Conservation (phyloP, 1,140 invertebrate genomes). For the Drosophila funebris region DNA sequence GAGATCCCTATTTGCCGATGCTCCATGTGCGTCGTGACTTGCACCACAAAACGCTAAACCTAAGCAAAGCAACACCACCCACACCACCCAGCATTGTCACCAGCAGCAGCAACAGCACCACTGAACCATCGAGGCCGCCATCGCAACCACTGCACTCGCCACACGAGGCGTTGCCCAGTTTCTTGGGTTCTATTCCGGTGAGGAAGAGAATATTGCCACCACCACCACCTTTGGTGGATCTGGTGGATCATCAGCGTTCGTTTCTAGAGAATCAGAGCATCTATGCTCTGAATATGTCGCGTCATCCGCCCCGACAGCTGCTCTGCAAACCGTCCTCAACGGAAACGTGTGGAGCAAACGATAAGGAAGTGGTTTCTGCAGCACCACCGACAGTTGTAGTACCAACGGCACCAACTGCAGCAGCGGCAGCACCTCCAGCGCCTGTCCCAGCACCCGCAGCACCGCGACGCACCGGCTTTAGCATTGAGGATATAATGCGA, state of each 20-base stretch:
- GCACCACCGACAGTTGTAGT: constrained; percentile 5
- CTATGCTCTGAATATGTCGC: constrained; percentile 69
- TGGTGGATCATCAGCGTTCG: constrained; percentile 52
- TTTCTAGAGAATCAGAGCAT: constrained; percentile 61
- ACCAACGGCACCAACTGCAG: constrained; percentile 81
- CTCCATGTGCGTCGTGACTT: constrained; percentile 90
- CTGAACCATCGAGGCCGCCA: constrained; percentile 49
- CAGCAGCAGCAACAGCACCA: constrained; percentile 57
- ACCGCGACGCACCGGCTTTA: constrained; percentile 87
- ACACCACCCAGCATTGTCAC: constrained; percentile 12
- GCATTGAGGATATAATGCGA: constrained; percentile 90
- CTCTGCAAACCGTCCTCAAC: constrained; percentile 49
- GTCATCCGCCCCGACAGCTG: constrained; percentile 65
- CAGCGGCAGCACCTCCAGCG: constrained; percentile 80
- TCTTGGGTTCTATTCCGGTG: constrained; percentile 86
- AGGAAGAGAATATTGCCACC: constrained; percentile 84
- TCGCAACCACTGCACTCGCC: constrained; percentile 78
- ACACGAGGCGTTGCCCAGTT: constrained; percentile 85
- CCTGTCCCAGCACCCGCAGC: constrained; percentile 83
- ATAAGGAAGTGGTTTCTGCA: constrained; percentile 34
- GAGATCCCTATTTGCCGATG: constrained; percentile 85
- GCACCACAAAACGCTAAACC: constrained; percentile 85
- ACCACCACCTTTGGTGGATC: constrained; percentile 42
- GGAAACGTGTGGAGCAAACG: no score
- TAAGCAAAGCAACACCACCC: constrained; percentile 45